Percentiles rank a stretch among this genome's conserved stretches.
Evolutionary conservation across 2,888 invertebrate species (phyloP).

Genomic region (Eristalis tenax): DNA sequence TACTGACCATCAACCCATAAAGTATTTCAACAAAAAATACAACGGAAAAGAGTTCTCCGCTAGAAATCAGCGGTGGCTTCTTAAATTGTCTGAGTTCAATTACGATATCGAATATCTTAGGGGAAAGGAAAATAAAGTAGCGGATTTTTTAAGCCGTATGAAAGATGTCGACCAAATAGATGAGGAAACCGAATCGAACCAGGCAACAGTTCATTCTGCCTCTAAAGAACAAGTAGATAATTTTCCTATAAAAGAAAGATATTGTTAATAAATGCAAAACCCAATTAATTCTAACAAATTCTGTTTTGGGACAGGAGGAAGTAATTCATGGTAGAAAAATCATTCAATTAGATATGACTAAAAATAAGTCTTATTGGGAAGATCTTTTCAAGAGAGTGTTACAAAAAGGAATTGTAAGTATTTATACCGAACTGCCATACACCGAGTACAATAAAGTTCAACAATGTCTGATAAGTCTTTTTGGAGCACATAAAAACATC

Average conservation of each 20-base stretch:
- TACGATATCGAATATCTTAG: conserved; percentile 50
- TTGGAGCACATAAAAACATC: not conserved
- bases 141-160: conserved; percentile 59
- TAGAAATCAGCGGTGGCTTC: too few species aligned
- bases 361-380: not conserved
- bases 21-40: too few species aligned
- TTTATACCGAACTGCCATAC: not conserved
- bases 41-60: too few species aligned
- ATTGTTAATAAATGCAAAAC: not conserved
- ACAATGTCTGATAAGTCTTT: conserved; percentile 5
- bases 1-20: too few species aligned
- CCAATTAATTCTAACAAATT: too few species aligned
- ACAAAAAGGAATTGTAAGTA: not conserved
- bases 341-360: too few species aligned
- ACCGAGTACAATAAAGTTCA: not conserved
- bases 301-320: too few species aligned
- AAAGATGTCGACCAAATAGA: conserved; percentile 15
- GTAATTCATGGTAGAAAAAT: too few species aligned
- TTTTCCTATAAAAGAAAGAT: conserved; percentile 36
- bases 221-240: conserved; percentile 36
- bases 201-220: conserved; percentile 28
- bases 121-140: conserved; percentile 52
- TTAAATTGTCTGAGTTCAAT: conserved; percentile 48
- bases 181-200: conserved; percentile 31
- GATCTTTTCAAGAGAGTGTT: not conserved